Evolutionary conservation across 2,888 invertebrate genomes (phyloP).

Genomic region (Seladonia tumulorum): DNA sequence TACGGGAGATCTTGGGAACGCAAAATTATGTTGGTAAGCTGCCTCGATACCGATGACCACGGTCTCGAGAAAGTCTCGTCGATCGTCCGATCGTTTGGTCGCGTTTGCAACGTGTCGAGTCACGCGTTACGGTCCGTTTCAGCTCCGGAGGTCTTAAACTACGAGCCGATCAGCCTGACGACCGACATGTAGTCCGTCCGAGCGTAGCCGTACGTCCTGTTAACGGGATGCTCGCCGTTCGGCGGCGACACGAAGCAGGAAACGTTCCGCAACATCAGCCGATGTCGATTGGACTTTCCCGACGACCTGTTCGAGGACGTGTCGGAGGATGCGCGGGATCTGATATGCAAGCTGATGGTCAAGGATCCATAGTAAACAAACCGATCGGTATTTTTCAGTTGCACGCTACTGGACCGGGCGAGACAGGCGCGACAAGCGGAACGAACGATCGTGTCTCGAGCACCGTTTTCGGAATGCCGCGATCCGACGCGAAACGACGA

Average conservation of each 20-base stretch:
- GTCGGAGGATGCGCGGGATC: slow-evolving; percentile 94
- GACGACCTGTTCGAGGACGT: slow-evolving; percentile 95
- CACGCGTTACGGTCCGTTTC: slow-evolving; percentile 71
- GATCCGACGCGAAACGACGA: slow-evolving; percentile 39
- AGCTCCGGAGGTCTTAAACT: slow-evolving; percentile 97
- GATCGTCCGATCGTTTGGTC: not conserved
- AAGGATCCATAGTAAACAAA: slow-evolving; percentile 93
- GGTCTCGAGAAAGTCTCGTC: not conserved
- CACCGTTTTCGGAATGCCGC: slow-evolving; percentile 34
- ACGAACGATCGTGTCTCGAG: not conserved
- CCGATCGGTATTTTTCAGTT: not conserved
- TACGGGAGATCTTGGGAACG: slow-evolving; percentile 97
- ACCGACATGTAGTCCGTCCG: slow-evolving; percentile 99
- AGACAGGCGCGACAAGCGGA: too few species aligned
- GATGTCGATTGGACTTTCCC: slow-evolving; percentile 97
- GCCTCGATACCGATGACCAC: not conserved
- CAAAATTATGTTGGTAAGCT: slow-evolving; percentile 96
- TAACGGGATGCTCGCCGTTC: slow-evolving; percentile 98
- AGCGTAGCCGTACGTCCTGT: slow-evolving; percentile 96
- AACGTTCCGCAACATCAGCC: slow-evolving; percentile 98
- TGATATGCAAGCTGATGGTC: slow-evolving; percentile 95
- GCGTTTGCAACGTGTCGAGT: not conserved
- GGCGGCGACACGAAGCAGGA: slow-evolving; percentile 98
- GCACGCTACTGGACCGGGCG: not conserved
- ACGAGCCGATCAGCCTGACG: slow-evolving; percentile 96